These are phyloP conservation scores for Eupithecia exiguata DNA, from an alignment of 2,888 invertebrate species.

Conservation along the genomic window DNA sequence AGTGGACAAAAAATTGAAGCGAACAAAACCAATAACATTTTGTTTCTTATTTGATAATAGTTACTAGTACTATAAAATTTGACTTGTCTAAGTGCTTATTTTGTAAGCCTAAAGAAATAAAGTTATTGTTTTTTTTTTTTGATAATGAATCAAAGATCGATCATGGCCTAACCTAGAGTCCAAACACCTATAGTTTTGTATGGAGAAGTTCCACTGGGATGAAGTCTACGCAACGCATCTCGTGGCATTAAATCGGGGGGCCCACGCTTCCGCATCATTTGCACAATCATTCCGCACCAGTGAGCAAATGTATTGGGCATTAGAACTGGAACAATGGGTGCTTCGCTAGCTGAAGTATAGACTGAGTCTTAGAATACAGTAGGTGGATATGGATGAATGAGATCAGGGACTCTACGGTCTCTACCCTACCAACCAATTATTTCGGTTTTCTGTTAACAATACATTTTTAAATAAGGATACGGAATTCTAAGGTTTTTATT, in stretches of 20 bases:
- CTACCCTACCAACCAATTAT: background rate
- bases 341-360: conserved; percentile 12
- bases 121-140: too few relatives aligned
- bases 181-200: background rate
- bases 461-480: background rate
- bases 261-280: conserved; percentile 73
- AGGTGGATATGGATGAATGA: background rate
- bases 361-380: background rate
- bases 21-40: too few relatives aligned
- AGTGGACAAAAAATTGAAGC: too few relatives aligned
- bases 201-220: conserved; percentile 27
- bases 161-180: background rate
- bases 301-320: conserved; percentile 48
- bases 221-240: background rate
- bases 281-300: conserved; percentile 71
- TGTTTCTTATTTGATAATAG: too few relatives aligned
- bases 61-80: too few relatives aligned
- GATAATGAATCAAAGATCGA: background rate
- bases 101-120: too few relatives aligned
- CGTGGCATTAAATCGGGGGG: conserved; percentile 51
- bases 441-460: background rate
- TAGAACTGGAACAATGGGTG: conserved; percentile 26
- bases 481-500: too few relatives aligned
- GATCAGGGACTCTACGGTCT: background rate
- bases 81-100: too few relatives aligned